Conservation (phyloP, 2,888 invertebrate species). For the Drosophila tripunctata region DNA sequence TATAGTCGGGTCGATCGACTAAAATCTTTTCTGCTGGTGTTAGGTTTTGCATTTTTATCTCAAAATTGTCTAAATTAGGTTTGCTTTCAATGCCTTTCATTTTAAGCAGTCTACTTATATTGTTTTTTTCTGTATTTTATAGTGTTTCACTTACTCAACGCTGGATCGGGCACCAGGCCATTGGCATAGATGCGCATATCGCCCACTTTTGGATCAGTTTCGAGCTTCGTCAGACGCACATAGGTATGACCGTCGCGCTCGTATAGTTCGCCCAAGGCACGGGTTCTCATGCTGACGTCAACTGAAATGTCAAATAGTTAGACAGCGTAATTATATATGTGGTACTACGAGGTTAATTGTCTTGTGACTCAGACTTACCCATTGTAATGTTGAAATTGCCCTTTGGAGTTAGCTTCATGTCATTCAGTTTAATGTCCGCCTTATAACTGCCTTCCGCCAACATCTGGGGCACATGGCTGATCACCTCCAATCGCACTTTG, state of each 20-base stretch:
- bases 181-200: conserved; percentile 86
- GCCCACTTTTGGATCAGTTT: conserved; percentile 87
- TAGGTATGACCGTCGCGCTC: conserved; percentile 86
- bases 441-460: conserved; percentile 86
- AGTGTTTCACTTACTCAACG: conserved; percentile 87
- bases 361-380: conserved; percentile 85
- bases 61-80: no score
- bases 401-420: conserved; percentile 86
- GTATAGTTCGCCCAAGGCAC: conserved; percentile 86
- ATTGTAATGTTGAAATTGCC: conserved; percentile 87
- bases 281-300: conserved; percentile 86
- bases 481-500: conserved; percentile 86
- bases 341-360: not conserved
- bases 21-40: no score
- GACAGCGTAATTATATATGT: not conserved
- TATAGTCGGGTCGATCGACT: no score
- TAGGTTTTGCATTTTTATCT: no score
- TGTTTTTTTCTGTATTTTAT: no score
- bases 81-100: no score
- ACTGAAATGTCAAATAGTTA: conserved; percentile 81
- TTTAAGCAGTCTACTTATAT: not conserved
- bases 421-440: conserved; percentile 87
- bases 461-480: conserved; percentile 86
- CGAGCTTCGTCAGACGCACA: conserved; percentile 86
- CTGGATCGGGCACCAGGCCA: conserved; percentile 87